phyloP scores from a whole-genome alignment of 2,888 invertebrate species.

The Marasmarcha lunaedactyla region DNA sequence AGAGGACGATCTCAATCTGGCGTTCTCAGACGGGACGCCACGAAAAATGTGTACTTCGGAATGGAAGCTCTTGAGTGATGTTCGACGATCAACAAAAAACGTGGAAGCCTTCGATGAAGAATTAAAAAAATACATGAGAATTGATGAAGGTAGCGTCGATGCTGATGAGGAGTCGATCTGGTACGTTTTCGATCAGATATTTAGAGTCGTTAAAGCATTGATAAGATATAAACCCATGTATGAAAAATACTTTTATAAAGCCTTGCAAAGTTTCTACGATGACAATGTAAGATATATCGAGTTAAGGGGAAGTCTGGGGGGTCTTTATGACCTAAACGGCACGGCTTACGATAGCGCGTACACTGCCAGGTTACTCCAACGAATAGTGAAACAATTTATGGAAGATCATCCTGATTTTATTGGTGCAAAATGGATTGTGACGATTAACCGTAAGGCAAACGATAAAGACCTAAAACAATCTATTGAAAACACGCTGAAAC shows the following conservation, averaged over 20 bases:
- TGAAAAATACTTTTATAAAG: constrained; percentile 73
- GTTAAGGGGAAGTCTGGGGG: constrained; percentile 70
- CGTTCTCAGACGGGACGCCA: constrained; percentile 38
- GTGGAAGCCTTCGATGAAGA: constrained; percentile 56
- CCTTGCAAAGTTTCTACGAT: constrained; percentile 71
- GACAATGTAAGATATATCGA: constrained; percentile 81
- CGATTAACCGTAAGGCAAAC: constrained; percentile 25
- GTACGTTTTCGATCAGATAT: constrained; percentile 68
- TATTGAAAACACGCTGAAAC: constrained; percentile 44
- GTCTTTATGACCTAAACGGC: constrained; percentile 74
- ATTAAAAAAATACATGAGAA: constrained; percentile 63
- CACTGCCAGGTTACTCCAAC: constrained; percentile 64
- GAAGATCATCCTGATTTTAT: constrained; percentile 73
- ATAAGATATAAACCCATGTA: constrained; percentile 73
- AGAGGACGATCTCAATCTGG: constrained; percentile 32
- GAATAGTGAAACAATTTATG: constrained; percentile 69
- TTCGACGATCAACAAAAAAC: constrained; percentile 48
- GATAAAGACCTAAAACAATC: constrained; percentile 24
- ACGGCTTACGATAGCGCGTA: constrained; percentile 61
- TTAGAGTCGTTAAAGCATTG: constrained; percentile 60
- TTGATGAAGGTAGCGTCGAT: constrained; percentile 37
- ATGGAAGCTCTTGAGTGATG: constrained; percentile 64
- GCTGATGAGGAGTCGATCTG: constrained; percentile 70
- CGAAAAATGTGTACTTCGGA: constrained; percentile 33
- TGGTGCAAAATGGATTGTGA: constrained; percentile 76